Percentiles rank a stretch among this genome's conserved stretches.
Evolutionary conservation across 2,113 vertebrate species (phyloP).

Genomic region (Nannobrachium achirus): DNA sequence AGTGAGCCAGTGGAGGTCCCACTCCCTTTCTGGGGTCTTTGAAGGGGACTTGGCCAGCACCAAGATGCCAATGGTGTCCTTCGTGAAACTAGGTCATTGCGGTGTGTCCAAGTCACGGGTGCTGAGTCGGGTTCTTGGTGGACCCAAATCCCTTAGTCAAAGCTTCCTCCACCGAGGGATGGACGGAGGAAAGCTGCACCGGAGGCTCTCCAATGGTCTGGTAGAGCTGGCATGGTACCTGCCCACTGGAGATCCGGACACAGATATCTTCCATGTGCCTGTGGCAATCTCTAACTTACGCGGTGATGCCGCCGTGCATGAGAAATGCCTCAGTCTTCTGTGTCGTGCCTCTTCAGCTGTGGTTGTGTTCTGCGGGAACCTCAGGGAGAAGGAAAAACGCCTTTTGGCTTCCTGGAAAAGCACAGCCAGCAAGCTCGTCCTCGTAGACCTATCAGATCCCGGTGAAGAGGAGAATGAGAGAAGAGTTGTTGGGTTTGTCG

Average conservation of each 20-base stretch:
- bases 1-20: conserved; percentile 57
- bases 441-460: conserved; percentile 62
- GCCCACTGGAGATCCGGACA: conserved; percentile 58
- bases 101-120: conserved; percentile 83
- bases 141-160: conserved; percentile 46
- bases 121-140: conserved; percentile 74
- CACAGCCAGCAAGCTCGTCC: conserved; percentile 55
- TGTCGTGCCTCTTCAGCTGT: conserved; percentile 78
- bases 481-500: conserved; percentile 42
- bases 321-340: conserved; percentile 74
- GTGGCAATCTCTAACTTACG: conserved; percentile 77
- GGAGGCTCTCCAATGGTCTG: conserved; percentile 80
- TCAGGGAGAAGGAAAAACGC: conserved; percentile 71
- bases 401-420: conserved; percentile 69
- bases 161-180: conserved; percentile 78
- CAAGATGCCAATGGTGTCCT: conserved; percentile 81
- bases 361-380: conserved; percentile 76
- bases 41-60: conserved; percentile 65
- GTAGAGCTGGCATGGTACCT: conserved; percentile 82
- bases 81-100: conserved; percentile 76
- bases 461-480: conserved; percentile 26
- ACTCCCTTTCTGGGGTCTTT: conserved; percentile 31
- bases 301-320: conserved; percentile 70
- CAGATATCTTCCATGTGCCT: conserved; percentile 67
- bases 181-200: conserved; percentile 63